Percentiles rank a stretch among this genome's conserved stretches.
These are phyloP conservation scores for Drosophila lini DNA, from an alignment of 1,140 invertebrate genomes.

Conservation along the genomic window DNA sequence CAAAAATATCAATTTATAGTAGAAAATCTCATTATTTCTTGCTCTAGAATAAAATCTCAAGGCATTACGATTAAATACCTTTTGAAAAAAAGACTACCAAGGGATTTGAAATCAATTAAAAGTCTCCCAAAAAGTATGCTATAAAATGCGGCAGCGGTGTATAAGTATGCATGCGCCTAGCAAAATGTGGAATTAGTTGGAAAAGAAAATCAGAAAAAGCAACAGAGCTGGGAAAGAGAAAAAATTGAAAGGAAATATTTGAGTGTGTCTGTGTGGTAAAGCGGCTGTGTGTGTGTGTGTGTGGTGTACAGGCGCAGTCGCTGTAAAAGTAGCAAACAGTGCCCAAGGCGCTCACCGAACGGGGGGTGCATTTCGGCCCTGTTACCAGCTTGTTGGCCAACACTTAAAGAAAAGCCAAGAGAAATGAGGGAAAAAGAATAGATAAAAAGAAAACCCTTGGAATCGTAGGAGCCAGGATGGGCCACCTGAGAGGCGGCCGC, in stretches of 20 bases:
- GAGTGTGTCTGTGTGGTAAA: constrained; percentile 18
- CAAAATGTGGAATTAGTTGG: constrained; percentile 67
- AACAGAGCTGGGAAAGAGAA: constrained; percentile 18
- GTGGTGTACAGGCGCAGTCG: constrained; percentile 64
- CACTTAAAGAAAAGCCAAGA: constrained; percentile 57
- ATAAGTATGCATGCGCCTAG: constrained; percentile 36
- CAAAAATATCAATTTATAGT: not conserved
- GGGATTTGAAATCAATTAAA: not conserved
- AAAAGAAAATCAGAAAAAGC: constrained; percentile 59
- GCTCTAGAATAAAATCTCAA: not conserved
- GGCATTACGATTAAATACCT: not conserved
- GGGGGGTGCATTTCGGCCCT: constrained; percentile 15
- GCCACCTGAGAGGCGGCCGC: constrained; percentile 2
- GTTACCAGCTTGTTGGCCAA: constrained; percentile 76
- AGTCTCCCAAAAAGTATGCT: not conserved
- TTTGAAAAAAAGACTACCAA: not conserved
- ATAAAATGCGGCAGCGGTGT: not conserved
- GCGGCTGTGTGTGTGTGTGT: not conserved
- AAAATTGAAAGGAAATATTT: constrained; percentile 72
- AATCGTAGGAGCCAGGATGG: not conserved
- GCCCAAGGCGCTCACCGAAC: constrained; percentile 49
- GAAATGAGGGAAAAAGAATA: not conserved
- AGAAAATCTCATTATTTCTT: not conserved
- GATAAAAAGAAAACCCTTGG: not conserved
- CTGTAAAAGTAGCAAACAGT: constrained; percentile 77